phyloP scores from a whole-genome alignment of 2,888 invertebrate species.

The Lasioglossum oenotherae region DNA sequence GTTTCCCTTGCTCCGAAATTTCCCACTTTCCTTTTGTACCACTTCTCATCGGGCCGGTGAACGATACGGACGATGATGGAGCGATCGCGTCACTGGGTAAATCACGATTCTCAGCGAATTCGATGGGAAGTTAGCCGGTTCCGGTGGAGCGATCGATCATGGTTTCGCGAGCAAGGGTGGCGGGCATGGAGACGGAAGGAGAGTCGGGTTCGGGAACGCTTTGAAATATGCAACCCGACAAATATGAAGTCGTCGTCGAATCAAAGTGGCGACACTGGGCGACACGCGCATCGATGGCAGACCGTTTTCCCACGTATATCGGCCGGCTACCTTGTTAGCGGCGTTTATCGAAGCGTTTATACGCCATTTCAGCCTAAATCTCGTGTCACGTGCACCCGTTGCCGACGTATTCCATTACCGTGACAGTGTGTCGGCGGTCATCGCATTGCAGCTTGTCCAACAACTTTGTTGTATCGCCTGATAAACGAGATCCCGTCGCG shows the following conservation, averaged over 20 bases:
- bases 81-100: conserved; percentile 41
- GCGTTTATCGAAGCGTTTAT: conserved; percentile 60
- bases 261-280: conserved; percentile 35
- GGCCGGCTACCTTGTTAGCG: conserved; percentile 43
- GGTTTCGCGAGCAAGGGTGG: background rate
- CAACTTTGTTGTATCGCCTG: conserved; percentile 36
- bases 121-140: conserved; percentile 35
- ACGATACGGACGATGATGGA: conserved; percentile 46
- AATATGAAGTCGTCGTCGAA: conserved; percentile 53
- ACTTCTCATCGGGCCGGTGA: background rate
- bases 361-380: conserved; percentile 48
- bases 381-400: conserved; percentile 49
- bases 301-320: conserved; percentile 11
- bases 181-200: background rate
- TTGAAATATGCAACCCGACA: conserved; percentile 39
- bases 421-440: conserved; percentile 44
- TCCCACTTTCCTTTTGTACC: conserved; percentile 10
- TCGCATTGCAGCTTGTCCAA: conserved; percentile 27
- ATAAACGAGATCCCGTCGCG: background rate
- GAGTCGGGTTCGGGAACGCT: conserved; percentile 2
- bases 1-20: conserved; percentile 2
- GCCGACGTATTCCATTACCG: conserved; percentile 51
- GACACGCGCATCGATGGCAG: conserved; percentile 3
- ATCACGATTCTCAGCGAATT: conserved; percentile 36
- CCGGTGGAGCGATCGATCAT: conserved; percentile 51